A percentile compares a stretch with the other conserved stretches of the same genome.
phyloP scores from a whole-genome alignment of 2,888 invertebrate genomes.

The Drosophila macrospina region DNA sequence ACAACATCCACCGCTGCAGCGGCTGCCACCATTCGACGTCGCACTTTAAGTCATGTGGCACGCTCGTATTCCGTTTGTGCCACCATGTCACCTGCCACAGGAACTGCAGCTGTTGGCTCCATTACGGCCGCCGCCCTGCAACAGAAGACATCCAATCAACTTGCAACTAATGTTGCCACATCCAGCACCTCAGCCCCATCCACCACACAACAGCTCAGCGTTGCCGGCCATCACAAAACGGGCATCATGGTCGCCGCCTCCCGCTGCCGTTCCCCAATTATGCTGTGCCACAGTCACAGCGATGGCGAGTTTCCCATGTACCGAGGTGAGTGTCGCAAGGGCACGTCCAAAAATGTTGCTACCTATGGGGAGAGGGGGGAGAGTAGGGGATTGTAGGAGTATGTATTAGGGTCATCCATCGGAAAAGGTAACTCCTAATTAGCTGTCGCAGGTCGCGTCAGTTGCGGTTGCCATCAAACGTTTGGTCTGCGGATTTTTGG shows the following conservation, averaged over 20 bases:
- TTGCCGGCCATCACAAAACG: constrained; percentile 67
- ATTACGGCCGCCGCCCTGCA: constrained; percentile 32
- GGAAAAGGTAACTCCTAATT: constrained; percentile 8
- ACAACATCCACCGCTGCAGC: constrained; percentile 54
- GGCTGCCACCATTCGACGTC: constrained; percentile 78
- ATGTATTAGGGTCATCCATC: constrained; percentile 4
- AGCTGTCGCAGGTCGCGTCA: no score
- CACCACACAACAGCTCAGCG: constrained; percentile 56
- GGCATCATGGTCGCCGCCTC: constrained; percentile 85
- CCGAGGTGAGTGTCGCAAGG: constrained; percentile 87
- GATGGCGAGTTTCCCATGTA: constrained; percentile 94
- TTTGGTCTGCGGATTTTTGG: no score
- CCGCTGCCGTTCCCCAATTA: constrained; percentile 90
- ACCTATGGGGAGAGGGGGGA: no score
- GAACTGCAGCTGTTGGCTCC: constrained; percentile 13
- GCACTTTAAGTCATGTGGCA: constrained; percentile 81
- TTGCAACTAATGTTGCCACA: constrained; percentile 26
- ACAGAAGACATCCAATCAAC: constrained; percentile 26
- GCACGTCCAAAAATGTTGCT: not conserved
- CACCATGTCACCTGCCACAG: constrained; percentile 53
- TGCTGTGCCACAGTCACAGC: constrained; percentile 94
- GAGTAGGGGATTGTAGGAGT: no score
- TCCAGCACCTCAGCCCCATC: constrained; percentile 30
- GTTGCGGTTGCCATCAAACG: no score
- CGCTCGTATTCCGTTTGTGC: constrained; percentile 82